phyloP scores from a whole-genome alignment of 2,888 invertebrate species.

The Rhingia campestris region DNA sequence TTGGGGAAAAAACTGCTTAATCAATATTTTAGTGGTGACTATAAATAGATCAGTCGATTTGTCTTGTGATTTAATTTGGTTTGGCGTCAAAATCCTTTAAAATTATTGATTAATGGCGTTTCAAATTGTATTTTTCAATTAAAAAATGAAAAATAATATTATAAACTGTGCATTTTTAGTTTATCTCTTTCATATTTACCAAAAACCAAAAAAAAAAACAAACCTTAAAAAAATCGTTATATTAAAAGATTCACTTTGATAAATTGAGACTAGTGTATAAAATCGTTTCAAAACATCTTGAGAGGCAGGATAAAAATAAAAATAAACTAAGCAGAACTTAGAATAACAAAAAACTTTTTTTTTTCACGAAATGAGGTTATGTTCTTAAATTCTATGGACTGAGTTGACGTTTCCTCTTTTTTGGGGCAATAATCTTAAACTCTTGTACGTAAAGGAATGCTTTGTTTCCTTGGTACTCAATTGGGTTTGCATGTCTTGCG shows the following conservation, averaged over 20 bases:
- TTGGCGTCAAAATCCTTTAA: slow-evolving; percentile 19
- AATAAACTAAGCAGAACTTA: slow-evolving; percentile 10
- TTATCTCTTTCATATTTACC: neutral
- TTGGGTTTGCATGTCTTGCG: slow-evolving; percentile 68
- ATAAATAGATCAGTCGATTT: slow-evolving; percentile 42
- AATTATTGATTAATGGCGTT: slow-evolving; percentile 30
- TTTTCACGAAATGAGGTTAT: slow-evolving; percentile 54
- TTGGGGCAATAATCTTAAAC: slow-evolving; percentile 28
- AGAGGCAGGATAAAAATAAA: slow-evolving; percentile 7
- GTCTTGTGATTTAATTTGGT: neutral
- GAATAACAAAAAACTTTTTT: slow-evolving; percentile 15
- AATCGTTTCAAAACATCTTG: neutral
- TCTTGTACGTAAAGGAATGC: slow-evolving; percentile 46
- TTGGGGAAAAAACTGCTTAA: slow-evolving; percentile 48
- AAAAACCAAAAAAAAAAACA: neutral
- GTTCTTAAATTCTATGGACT: slow-evolving; percentile 28
- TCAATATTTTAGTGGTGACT: slow-evolving; percentile 61
- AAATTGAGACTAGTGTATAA: neutral
- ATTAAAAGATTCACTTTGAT: neutral
- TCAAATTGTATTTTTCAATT: neutral
- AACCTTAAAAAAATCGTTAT: neutral
- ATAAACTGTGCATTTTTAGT: neutral
- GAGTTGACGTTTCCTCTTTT: slow-evolving; percentile 57
- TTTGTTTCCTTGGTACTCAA: slow-evolving; percentile 22
- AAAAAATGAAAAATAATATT: neutral